phyloP scores from a whole-genome alignment of 1,140 invertebrate species.

The Colletes gigas region DNA sequence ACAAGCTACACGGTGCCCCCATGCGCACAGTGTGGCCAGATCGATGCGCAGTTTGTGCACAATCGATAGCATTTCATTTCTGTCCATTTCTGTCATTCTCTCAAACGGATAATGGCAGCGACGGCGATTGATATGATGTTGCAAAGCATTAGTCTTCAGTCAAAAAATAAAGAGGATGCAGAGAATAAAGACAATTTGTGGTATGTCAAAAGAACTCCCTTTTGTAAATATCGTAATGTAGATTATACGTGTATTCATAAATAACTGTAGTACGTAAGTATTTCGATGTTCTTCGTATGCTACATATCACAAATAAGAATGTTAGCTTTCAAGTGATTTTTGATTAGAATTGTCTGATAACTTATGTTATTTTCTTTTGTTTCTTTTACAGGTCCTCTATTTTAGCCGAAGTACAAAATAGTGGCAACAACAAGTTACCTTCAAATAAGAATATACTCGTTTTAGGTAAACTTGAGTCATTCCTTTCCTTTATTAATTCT shows the following conservation, averaged over 20 bases:
- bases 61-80: conserved; percentile 54
- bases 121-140: conserved; percentile 73
- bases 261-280: conserved; percentile 1
- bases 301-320: conserved; percentile 23
- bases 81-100: conserved; percentile 5
- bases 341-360: neutral
- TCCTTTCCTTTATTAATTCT: neutral
- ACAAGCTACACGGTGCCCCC: neutral
- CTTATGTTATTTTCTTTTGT: conserved; percentile 64
- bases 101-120: conserved; percentile 74
- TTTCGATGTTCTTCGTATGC: conserved; percentile 12
- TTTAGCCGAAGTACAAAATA: conserved; percentile 96
- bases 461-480: conserved; percentile 83
- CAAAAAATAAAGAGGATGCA: conserved; percentile 84
- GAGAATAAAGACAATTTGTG: conserved; percentile 86
- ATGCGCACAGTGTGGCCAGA: no score
- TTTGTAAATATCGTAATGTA: conserved; percentile 1
- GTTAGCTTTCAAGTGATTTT: conserved; percentile 1
- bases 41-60: conserved; percentile 18
- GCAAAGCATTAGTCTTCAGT: conserved; percentile 83
- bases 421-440: conserved; percentile 95
- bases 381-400: conserved; percentile 91
- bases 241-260: conserved; percentile 10
- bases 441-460: conserved; percentile 96
- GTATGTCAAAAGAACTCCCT: conserved; percentile 76